Percentiles rank a stretch among this genome's conserved stretches.
phyloP scores from a whole-genome alignment of 2,888 invertebrate genomes.

The Andrena fulva region DNA sequence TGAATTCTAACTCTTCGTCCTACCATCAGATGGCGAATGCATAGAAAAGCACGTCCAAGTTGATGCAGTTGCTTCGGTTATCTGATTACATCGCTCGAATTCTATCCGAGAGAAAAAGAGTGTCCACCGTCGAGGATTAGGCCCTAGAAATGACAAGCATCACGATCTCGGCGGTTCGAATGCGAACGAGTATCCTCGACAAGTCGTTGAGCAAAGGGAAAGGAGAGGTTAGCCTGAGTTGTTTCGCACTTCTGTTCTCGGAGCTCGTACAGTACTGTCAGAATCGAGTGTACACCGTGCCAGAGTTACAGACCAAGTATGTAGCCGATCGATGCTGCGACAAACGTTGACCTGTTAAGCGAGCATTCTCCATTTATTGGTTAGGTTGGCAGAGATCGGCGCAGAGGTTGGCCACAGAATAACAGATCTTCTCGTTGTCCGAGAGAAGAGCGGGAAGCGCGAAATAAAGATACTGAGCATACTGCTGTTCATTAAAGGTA shows the following conservation, averaged over 20 bases:
- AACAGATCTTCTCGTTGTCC: constrained; percentile 96
- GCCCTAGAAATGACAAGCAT: constrained; percentile 65
- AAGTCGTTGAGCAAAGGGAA: constrained; percentile 96
- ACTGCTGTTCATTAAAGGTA: constrained; percentile 97
- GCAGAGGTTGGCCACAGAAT: constrained; percentile 97
- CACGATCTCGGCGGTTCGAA: constrained; percentile 85
- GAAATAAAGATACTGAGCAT: constrained; percentile 98
- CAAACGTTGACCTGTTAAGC: not conserved
- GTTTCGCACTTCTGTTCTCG: constrained; percentile 97
- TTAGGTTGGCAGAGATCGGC: constrained; percentile 96
- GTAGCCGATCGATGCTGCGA: constrained; percentile 67
- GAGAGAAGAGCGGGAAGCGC: constrained; percentile 97
- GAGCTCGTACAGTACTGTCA: constrained; percentile 99
- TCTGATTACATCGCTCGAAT: not conserved
- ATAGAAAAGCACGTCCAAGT: no score
- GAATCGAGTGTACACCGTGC: constrained; percentile 96
- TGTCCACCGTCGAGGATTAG: not conserved
- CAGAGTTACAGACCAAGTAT: constrained; percentile 97
- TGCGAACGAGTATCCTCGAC: constrained; percentile 93
- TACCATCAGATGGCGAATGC: not conserved
- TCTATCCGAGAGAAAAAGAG: not conserved
- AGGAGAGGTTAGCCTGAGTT: constrained; percentile 95
- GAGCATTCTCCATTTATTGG: constrained; percentile 34
- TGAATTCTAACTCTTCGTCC: not conserved
- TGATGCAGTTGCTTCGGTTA: no score